A percentile compares a stretch with the other conserved stretches of the same genome.
Conservation (phyloP, 2,888 invertebrate genomes). For the Actias luna region DNA sequence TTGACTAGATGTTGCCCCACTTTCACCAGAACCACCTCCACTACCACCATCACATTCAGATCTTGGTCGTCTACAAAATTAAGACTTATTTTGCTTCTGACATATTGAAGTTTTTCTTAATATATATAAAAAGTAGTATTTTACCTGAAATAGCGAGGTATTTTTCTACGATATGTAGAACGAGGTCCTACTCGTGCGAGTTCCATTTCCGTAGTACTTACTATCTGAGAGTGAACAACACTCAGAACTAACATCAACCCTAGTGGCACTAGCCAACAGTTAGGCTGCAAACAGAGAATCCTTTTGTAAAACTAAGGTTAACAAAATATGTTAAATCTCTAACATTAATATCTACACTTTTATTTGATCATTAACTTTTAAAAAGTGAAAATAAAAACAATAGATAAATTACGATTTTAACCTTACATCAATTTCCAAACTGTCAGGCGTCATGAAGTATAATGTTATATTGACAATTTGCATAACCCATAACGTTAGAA, state of each 20-base stretch:
- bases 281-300: conserved; percentile 48
- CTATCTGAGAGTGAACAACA: conserved; percentile 76
- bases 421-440: conserved; percentile 78
- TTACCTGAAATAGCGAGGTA: conserved; percentile 72
- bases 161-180: conserved; percentile 59
- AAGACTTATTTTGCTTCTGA: background rate
- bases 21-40: conserved; percentile 70
- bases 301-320: background rate
- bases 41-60: conserved; percentile 73
- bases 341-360: background rate
- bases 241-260: conserved; percentile 72
- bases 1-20: conserved; percentile 72
- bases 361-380: background rate
- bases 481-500: conserved; percentile 89
- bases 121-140: conserved; percentile 2
- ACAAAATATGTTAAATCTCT: too few relatives aligned
- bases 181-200: conserved; percentile 68
- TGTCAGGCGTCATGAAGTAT: conserved; percentile 73
- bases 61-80: conserved; percentile 48
- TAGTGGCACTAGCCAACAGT: conserved; percentile 71
- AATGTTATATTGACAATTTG: conserved; percentile 85
- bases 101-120: background rate
- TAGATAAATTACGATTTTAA: background rate
- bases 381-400: background rate
- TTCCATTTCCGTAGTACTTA: conserved; percentile 77